Evolutionary conservation across 2,888 invertebrate genomes (phyloP).

Genomic region (Glaucopsyche alexis): DNA sequence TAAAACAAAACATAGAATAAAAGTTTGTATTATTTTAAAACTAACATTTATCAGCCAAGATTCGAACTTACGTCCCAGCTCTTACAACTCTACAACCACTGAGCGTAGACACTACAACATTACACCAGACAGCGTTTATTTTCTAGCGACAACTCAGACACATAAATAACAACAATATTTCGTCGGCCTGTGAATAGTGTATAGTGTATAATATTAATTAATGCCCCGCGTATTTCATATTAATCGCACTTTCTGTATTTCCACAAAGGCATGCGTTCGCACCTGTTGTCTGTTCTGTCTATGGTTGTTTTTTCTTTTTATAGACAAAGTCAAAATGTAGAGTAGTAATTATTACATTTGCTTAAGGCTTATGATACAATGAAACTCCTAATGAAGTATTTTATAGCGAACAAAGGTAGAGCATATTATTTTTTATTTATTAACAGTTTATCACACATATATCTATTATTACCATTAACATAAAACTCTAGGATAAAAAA

Average conservation of each 20-base stretch:
- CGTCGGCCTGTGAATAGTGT: conserved; percentile 51
- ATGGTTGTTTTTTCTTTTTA: conserved; percentile 51
- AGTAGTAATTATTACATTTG: too few species aligned
- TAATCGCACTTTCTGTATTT: conserved; percentile 63
- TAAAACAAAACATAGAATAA: too few species aligned
- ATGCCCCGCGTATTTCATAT: conserved; percentile 66
- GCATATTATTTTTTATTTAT: too few species aligned
- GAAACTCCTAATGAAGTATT: too few species aligned
- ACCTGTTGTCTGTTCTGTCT: conserved; percentile 64
- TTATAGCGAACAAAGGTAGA: too few species aligned
- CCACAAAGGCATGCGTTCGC: conserved; percentile 55
- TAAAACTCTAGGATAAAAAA: too few species aligned
- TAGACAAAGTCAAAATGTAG: too few species aligned
- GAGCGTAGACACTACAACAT: conserved; percentile 19
- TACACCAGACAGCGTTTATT: conserved; percentile 37
- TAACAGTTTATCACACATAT: too few species aligned
- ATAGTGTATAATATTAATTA: conserved; percentile 72
- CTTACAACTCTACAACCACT: conserved; percentile 11
- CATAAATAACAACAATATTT: conserved; percentile 74
- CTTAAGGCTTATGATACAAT: too few species aligned
- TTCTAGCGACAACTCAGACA: conserved; percentile 47
- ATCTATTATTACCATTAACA: too few species aligned
- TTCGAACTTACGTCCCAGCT: neutral
- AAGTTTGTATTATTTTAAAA: too few species aligned
- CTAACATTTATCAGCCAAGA: too few species aligned